Percentiles rank a stretch among this genome's conserved stretches.
Evolutionary conservation across 2,888 invertebrate genomes (phyloP).

Genomic region (Laspeyria flexula): DNA sequence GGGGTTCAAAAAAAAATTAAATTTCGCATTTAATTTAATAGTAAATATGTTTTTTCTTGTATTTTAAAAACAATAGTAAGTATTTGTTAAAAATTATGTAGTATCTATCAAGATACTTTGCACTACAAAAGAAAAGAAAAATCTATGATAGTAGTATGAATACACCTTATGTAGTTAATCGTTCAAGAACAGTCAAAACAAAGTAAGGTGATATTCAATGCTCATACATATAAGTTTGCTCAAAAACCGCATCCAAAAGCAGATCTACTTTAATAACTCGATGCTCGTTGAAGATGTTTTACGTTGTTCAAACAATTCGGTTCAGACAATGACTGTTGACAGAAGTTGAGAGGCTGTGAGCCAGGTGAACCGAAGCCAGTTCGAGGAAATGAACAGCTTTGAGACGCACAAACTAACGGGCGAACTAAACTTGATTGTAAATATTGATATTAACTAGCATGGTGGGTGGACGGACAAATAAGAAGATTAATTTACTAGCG

Average conservation of each 20-base stretch:
- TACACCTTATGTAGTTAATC: no score
- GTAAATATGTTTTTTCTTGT: no score
- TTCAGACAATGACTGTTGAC: conserved; percentile 50
- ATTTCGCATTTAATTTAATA: no score
- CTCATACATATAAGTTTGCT: background rate
- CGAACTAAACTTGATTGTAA: conserved; percentile 12
- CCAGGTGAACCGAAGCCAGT: conserved; percentile 39
- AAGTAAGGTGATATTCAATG: no score
- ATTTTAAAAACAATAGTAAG: no score
- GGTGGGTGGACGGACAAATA: background rate
- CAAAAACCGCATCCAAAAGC: conserved; percentile 27
- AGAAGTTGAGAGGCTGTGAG: conserved; percentile 44
- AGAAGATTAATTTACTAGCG: no score
- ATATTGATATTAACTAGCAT: conserved; percentile 14
- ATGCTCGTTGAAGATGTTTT: conserved; percentile 38
- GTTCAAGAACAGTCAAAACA: no score
- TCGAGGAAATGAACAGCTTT: conserved; percentile 39
- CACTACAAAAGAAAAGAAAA: no score
- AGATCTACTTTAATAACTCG: conserved; percentile 17
- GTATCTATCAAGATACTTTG: no score
- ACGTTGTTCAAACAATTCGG: conserved; percentile 48
- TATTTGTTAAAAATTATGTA: no score
- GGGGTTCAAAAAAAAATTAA: no score
- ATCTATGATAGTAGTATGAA: no score
- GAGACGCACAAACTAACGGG: conserved; percentile 44